These are phyloP conservation scores for Eurystomus gularis DNA, from an alignment of 2,113 vertebrate genomes.

Conservation along the genomic window DNA sequence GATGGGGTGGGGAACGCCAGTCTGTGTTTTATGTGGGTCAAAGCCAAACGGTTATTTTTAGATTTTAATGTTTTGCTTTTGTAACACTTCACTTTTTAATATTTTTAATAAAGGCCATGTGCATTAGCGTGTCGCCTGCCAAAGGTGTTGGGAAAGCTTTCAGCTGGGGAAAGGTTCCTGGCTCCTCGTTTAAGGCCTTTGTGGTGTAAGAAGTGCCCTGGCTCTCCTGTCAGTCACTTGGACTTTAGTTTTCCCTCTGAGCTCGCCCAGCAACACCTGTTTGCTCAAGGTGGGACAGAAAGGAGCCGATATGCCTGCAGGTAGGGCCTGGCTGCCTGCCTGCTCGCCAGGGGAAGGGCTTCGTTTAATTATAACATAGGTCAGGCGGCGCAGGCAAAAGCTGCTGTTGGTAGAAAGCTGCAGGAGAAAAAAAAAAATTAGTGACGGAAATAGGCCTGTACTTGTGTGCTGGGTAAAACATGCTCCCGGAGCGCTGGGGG, in stretches of 20 bases:
- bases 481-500: neutral
- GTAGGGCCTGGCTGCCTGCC: slow-evolving; percentile 47
- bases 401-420: neutral
- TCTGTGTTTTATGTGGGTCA: neutral
- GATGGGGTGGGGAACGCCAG: neutral
- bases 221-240: neutral
- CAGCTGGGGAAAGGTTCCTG: neutral
- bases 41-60: neutral
- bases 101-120: neutral
- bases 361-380: neutral
- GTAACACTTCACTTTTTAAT: neutral
- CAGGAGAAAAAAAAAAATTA: neutral
- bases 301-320: slow-evolving; percentile 35
- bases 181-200: neutral
- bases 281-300: slow-evolving; percentile 69
- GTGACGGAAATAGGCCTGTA: neutral
- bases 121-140: neutral
- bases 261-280: slow-evolving; percentile 70
- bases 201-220: neutral
- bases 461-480: neutral
- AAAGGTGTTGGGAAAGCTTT: slow-evolving; percentile 17
- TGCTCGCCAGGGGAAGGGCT: slow-evolving; percentile 1
- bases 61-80: neutral
- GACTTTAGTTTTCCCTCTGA: slow-evolving; percentile 14
- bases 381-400: neutral